Percentiles rank a stretch among this genome's conserved stretches.
Evolutionary conservation across 1,140 invertebrate species (phyloP).

Genomic region (Conus betulinus): DNA sequence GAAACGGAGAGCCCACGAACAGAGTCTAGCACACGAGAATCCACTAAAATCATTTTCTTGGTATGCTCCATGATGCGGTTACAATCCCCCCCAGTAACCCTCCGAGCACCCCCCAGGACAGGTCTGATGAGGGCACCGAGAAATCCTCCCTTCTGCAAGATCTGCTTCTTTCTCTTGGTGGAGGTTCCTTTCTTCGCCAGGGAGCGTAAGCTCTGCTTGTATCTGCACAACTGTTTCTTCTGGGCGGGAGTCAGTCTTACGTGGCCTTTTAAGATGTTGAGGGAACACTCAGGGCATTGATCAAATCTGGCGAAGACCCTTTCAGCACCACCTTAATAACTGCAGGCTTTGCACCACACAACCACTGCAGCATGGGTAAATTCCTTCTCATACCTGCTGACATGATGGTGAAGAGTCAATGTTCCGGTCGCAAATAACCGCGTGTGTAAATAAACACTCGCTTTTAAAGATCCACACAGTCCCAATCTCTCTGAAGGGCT

Average conservation of each 20-base stretch:
- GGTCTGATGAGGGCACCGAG: neutral
- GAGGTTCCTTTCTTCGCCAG: neutral
- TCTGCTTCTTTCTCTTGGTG: neutral
- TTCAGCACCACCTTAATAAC: neutral
- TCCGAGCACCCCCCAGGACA: neutral
- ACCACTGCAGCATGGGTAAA: neutral
- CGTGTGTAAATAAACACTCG: no score
- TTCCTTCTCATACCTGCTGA: neutral
- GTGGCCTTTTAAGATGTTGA: neutral
- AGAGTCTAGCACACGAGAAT: neutral
- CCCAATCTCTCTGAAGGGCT: no score
- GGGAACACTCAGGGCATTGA: neutral
- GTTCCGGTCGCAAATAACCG: no score
- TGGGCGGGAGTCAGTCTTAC: neutral
- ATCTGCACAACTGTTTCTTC: neutral
- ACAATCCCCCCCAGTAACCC: neutral
- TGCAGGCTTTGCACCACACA: neutral
- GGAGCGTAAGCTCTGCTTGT: neutral
- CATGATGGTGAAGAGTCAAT: neutral
- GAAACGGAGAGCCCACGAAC: neutral
- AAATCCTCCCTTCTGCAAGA: constrained; percentile 37
- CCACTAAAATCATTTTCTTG: constrained; percentile 15
- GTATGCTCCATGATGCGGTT: constrained; percentile 18
- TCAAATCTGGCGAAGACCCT: neutral
- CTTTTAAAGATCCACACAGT: no score